Conservation (phyloP, 2,797 vertebrate genomes). For the Anableps anableps region DNA sequence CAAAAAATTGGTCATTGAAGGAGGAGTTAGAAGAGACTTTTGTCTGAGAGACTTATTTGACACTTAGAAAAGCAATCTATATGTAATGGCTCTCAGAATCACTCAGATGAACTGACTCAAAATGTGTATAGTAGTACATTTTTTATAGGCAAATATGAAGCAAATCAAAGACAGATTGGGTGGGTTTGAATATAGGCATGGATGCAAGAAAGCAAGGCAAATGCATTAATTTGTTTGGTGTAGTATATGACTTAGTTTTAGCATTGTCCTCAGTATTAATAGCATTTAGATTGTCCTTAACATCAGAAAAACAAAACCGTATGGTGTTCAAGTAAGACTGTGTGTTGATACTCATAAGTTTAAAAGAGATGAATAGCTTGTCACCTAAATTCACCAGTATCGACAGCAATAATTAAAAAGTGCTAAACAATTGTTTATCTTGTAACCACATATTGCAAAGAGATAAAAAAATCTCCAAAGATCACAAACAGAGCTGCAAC, state of each 20-base stretch:
- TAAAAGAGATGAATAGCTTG: too few relatives aligned
- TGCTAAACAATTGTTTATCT: too few relatives aligned
- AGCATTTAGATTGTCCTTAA: too few relatives aligned
- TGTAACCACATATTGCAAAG: too few relatives aligned
- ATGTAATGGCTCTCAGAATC: background rate
- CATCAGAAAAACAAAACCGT: background rate
- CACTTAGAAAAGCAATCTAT: conserved; percentile 19
- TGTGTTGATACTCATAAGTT: too few relatives aligned
- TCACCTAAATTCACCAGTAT: too few relatives aligned
- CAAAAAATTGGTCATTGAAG: conserved; percentile 43
- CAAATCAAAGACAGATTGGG: background rate
- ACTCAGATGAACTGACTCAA: background rate
- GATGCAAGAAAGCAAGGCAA: background rate
- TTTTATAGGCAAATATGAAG: background rate
- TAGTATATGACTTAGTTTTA: background rate
- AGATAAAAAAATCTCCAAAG: too few relatives aligned
- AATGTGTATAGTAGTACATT: background rate
- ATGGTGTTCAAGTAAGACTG: too few relatives aligned
- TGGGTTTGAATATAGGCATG: background rate
- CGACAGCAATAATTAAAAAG: too few relatives aligned
- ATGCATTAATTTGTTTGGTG: background rate
- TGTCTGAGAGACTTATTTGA: conserved; percentile 19
- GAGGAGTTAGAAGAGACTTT: conserved; percentile 25
- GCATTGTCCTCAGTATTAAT: too few relatives aligned
- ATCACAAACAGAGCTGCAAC: too few relatives aligned